These are phyloP conservation scores for Gavia stellata DNA, from an alignment of 2,113 vertebrate genomes.

Conservation along the genomic window DNA sequence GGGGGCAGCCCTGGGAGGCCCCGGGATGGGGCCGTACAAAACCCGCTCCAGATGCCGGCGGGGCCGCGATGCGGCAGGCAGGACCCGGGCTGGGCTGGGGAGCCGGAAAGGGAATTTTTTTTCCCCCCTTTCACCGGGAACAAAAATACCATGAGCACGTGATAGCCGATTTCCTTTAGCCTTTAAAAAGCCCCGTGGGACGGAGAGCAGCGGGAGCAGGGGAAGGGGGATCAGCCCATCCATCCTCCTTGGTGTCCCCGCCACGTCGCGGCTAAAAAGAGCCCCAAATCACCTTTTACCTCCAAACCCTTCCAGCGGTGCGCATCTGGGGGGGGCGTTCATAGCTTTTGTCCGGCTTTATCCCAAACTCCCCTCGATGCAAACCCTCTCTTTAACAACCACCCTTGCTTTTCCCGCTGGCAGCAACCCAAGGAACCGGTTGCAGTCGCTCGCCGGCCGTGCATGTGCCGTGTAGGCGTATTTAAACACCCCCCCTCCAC, in stretches of 20 bases:
- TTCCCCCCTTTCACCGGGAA: not conserved
- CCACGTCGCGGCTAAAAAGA: not conserved
- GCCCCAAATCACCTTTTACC: not conserved
- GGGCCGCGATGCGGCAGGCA: not conserved
- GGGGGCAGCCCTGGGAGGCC: not conserved
- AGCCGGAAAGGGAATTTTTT: slow-evolving; percentile 18
- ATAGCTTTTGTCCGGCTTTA: not conserved
- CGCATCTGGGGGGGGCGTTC: not conserved
- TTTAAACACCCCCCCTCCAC: not conserved
- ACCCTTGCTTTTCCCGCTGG: not conserved
- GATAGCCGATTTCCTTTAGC: not conserved
- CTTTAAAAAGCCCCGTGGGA: not conserved
- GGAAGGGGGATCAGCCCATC: not conserved
- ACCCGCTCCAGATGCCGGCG: not conserved
- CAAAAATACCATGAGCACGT: not conserved
- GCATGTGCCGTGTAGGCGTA: not conserved
- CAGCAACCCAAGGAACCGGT: not conserved
- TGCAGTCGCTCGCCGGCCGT: not conserved
- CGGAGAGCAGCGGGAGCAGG: not conserved
- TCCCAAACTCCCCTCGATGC: not conserved
- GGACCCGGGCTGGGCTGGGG: not conserved
- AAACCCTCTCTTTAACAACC: not conserved
- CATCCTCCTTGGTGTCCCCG: not conserved
- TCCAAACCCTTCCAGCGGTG: not conserved
- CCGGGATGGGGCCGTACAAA: not conserved